These are phyloP conservation scores for Himalopsyche japonica DNA, from an alignment of 2,888 invertebrate genomes.

Conservation along the genomic window DNA sequence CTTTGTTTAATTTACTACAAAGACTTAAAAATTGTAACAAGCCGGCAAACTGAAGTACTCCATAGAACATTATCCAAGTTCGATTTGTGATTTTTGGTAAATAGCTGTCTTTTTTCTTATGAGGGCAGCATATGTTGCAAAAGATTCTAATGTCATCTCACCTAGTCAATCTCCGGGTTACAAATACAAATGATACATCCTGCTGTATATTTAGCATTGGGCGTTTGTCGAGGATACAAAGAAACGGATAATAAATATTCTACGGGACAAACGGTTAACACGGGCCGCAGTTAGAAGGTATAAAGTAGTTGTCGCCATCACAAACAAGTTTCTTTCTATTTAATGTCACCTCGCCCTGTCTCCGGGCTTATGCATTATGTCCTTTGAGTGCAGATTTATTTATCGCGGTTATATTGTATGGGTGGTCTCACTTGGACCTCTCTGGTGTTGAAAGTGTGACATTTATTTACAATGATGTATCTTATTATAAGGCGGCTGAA, in stretches of 20 bases:
- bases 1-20: too few species aligned
- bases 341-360: slow-evolving; percentile 12
- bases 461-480: background rate
- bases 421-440: slow-evolving; percentile 9
- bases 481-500: background rate
- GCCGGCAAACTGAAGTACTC: too few species aligned
- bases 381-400: slow-evolving; percentile 17
- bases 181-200: background rate
- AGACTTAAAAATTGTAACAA: too few species aligned
- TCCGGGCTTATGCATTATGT: slow-evolving; percentile 9
- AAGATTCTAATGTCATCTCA: background rate
- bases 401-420: slow-evolving; percentile 4
- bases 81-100: too few species aligned
- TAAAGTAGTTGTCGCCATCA: slow-evolving; percentile 7
- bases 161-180: background rate
- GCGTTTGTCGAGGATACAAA: background rate
- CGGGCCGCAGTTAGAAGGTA: background rate
- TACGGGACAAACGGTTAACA: slow-evolving; percentile 3
- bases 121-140: too few species aligned
- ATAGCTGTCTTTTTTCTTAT: too few species aligned
- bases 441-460: background rate
- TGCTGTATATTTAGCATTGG: background rate
- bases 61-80: too few species aligned
- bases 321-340: slow-evolving; percentile 14
- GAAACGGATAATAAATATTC: background rate